Percentiles rank a stretch among this genome's conserved stretches.
These are phyloP conservation scores for Adineta ricciae DNA, from an alignment of 2,888 invertebrate species.

Conservation along the genomic window DNA sequence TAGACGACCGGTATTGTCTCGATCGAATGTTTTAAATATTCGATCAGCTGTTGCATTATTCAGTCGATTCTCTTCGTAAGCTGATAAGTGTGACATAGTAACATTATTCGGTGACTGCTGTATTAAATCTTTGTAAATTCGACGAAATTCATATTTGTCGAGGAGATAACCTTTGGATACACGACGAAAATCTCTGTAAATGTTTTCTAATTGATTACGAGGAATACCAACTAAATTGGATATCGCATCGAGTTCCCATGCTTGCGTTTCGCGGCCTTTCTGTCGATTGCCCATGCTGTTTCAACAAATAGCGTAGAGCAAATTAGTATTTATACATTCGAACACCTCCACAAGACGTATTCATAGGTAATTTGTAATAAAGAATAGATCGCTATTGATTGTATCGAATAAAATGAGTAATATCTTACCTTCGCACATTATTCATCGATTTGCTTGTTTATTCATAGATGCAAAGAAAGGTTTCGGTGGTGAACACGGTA, in stretches of 20 bases:
- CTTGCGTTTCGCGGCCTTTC: not conserved
- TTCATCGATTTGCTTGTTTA: not conserved
- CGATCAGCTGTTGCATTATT: not conserved
- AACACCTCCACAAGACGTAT: not conserved
- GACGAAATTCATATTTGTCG: not conserved
- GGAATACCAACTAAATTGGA: not conserved
- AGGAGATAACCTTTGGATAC: not conserved
- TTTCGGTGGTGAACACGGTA: conserved; percentile 70
- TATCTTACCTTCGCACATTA: not conserved
- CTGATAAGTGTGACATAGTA: not conserved
- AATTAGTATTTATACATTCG: not conserved
- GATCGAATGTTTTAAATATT: not conserved
- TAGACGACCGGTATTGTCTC: not conserved
- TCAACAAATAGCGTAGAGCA: not conserved
- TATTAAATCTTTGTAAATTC: not conserved
- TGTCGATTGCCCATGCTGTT: not conserved
- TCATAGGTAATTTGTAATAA: not conserved
- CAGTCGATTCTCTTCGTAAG: not conserved
- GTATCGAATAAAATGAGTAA: not conserved
- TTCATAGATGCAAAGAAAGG: conserved; percentile 62
- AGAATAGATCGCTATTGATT: not conserved
- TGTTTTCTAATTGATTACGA: not conserved
- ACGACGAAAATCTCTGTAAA: not conserved
- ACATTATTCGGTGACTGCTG: not conserved
- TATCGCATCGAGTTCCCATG: not conserved